These are phyloP conservation scores for Python bivittatus DNA, from an alignment of 2,113 vertebrate species.

Conservation along the genomic window DNA sequence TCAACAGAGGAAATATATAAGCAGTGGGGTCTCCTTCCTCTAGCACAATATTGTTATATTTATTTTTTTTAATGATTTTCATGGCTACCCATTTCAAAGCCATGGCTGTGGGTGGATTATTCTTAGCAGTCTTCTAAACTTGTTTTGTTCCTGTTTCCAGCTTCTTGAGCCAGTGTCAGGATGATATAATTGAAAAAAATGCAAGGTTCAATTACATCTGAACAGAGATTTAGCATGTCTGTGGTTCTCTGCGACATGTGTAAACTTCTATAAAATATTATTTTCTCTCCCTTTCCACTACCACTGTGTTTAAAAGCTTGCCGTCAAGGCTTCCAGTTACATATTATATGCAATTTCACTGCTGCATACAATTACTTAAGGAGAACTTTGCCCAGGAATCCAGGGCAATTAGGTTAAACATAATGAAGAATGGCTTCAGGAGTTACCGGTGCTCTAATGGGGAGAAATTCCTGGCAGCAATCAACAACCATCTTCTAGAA, in stretches of 20 bases:
- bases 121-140: not conserved
- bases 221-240: not conserved
- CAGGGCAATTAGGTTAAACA: not conserved
- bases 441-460: not conserved
- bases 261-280: not conserved
- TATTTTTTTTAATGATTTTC: not conserved
- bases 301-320: not conserved
- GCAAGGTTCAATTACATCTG: not conserved
- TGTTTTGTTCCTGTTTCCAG: not conserved
- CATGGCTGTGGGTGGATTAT: not conserved
- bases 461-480: not conserved
- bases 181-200: not conserved
- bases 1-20: not conserved
- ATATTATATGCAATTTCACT: not conserved
- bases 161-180: not conserved
- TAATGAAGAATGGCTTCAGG: not conserved
- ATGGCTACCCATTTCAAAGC: not conserved
- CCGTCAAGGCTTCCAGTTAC: not conserved
- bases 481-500: not conserved
- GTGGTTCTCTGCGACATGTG: not conserved
- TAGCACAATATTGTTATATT: not conserved
- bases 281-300: not conserved
- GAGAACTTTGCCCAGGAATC: not conserved
- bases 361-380: not conserved
- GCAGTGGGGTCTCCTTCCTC: not conserved